Conservation (phyloP, 1,140 invertebrate genomes). For the Drosophila sp. region DNA sequence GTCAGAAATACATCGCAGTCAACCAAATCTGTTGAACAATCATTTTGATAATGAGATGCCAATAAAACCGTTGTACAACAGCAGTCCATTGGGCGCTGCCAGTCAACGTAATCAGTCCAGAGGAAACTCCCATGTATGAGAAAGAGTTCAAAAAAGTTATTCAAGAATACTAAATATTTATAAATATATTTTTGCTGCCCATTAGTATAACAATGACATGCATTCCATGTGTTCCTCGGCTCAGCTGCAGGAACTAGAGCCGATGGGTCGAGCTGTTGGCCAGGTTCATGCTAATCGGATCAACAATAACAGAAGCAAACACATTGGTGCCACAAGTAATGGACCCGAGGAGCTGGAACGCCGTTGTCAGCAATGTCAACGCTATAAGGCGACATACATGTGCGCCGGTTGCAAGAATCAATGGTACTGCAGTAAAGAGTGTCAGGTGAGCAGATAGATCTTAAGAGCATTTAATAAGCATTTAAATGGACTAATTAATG, state of each 20-base stretch:
- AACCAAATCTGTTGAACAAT: constrained; percentile 33
- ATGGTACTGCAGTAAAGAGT: constrained; percentile 95
- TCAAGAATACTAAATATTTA: background rate
- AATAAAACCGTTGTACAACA: constrained; percentile 57
- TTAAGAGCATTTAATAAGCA: background rate
- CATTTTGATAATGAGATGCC: constrained; percentile 46
- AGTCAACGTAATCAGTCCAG: constrained; percentile 13
- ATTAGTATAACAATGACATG: constrained; percentile 32
- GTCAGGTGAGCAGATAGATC: constrained; percentile 88
- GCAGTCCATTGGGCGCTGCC: constrained; percentile 49
- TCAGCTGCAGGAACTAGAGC: constrained; percentile 17
- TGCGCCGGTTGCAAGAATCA: constrained; percentile 94
- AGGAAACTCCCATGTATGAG: constrained; percentile 15
- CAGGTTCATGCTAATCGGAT: constrained; percentile 15
- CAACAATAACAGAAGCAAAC: constrained; percentile 18
- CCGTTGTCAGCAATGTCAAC: constrained; percentile 92
- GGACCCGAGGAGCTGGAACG: constrained; percentile 47
- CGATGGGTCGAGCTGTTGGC: background rate
- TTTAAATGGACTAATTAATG: background rate
- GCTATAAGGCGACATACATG: constrained; percentile 91
- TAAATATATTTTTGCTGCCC: background rate
- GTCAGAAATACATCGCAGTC: constrained; percentile 12
- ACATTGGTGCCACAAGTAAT: constrained; percentile 21
- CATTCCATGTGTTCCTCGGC: constrained; percentile 52
- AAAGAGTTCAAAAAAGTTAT: background rate